Evolutionary conservation across 2,113 vertebrate species (phyloP), one percentile per base, ranked within the genome.

Genomic region (Ceyx melanurus): DNA sequence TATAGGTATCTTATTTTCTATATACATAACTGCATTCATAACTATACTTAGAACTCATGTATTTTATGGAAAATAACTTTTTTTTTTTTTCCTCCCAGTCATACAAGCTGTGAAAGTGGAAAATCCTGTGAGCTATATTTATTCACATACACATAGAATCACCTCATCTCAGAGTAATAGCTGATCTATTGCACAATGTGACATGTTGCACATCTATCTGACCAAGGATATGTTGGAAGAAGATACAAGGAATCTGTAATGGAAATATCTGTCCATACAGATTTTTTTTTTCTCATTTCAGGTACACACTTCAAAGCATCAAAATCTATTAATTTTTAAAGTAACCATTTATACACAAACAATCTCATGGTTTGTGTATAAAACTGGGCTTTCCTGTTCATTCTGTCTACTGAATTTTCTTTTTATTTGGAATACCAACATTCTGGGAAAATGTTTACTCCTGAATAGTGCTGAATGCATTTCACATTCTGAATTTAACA

Each of bases 201-300:
- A 73, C 67, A 70, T 23, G 43, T 57, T 92, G 54, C 58, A 73
- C 62, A 46, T 75, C 62, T 73, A 58, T 90, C 60, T 85, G 48
- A 82, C 84, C 64, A 85, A 26, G 23, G 43, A 56, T 74, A 64
- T 74, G 87, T 64, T 82, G 42, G 51, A 74, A 82, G 46, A 77
- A 81, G 70, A 62, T 91, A 91, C 60, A 92, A 82, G 80, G 33
- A 91, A 91, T 5, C 2, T 5, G 79, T 83, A 92, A 95, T 90
- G 65, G 82, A 95, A 92, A 95, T 95, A 86, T 80, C 67, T 91
- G 20, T 45, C 79, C 67, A 74, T 86, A 79, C 51, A 94, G 90
- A 95, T 86, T 46, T 75, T 89, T 75, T 89, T 90, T 93, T 91
- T 88, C 90, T 88, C 67, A 85, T 92, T 91, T 88, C 54, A 82